Evolutionary conservation across 2,797 vertebrate genomes (phyloP), one percentile per base, ranked within the genome.

Genomic region (Periparus ater): DNA sequence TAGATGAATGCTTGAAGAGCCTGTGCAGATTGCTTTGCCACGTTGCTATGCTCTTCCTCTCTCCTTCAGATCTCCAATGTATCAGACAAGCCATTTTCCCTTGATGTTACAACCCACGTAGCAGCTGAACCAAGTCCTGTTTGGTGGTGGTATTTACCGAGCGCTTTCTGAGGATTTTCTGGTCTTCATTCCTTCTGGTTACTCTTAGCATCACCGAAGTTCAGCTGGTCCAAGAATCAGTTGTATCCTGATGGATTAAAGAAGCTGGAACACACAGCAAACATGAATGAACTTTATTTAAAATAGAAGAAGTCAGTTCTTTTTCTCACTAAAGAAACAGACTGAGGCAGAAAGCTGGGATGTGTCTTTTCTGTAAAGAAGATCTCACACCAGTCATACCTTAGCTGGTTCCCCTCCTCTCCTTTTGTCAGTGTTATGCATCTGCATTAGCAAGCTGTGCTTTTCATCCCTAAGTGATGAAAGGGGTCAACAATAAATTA

Each of bases 371-470:
- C 57, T 32, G 26, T 85, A 55, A 88, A 76, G 36, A 38, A 75
- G 48, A 47, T 54, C 72, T 85, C 1, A 0, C 14, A 21, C 48
- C 32, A 67, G 74, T 67, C 51, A 13, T 85, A 93, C 48, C 85
- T 85, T 63, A 77, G 79, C 60, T 70, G 45, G 18, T 65, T 68
- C 20, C 54, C 16, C 13, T 82, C 40, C 66, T 71, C 61, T 91
- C 38, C 85, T 81, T 91, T 90, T 95, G 66, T 95, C 73, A 45
- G 51, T 15, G 79, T 32, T 81, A 72, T 27, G n/a, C 50, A 42
- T 91, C 84, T 85, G 63, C 51, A 30, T 68, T 44, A 88, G 68
- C 79, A 94, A 88, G 90, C 79, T 60, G 73, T 89, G 73, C 82
- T 90, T 90, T 94, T 85, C 66, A 58, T 80, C 83, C 68, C 3